Base-by-base conservation (phyloP, 2,888 invertebrate species). In the Coenonympha arcania region DNA sequence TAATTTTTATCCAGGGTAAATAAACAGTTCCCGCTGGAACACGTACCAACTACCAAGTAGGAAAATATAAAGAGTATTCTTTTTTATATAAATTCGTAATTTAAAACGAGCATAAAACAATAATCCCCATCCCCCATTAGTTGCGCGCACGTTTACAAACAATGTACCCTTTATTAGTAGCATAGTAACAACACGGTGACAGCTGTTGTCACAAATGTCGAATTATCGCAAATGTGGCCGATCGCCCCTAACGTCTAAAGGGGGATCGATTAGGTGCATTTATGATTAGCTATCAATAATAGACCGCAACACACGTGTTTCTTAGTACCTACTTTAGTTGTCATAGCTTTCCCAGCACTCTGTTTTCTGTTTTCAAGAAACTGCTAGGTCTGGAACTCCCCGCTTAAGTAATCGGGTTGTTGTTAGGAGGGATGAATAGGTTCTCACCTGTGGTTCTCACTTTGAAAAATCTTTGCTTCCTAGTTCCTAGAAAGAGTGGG, bases 151-250 rank as follows among this genome's bases (percentile, higher is more conserved):
- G 55, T 52, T 49, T 51, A 56, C 55, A 59, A 63, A 60, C 60
- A 61, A 54, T 60, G 50, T 54, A 58, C 60, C 61, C 61, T 60
- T 64, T 59, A 61, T 61, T 62, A 56, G 58, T 37, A 15, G 8
- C 13, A 20, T 20, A 13, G 22, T 54, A 55, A 55, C 58, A 58
- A 61, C 59, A 56, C 53, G 53, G 41, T 50, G 60, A 61, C 68
- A 69, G 65, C 66, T 68, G 68, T 66, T 60, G 62, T 56, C 59
- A 62, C 66, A 63, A 66, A 63, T 66, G 66, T 59, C 62, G 60
- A 63, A 62, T 61, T 62, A 65, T 64, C 58, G 65, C 55, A 60
- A 64, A 64, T 60, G 64, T 50, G 59, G 48, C 57, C 61, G 60
- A 63, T 67, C 64, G 44, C 50, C 48, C 56, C 48, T 43, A 50